These are phyloP conservation scores for Monochamus saltuarius DNA, from an alignment of 1,140 invertebrate species.

Conservation along the genomic window DNA sequence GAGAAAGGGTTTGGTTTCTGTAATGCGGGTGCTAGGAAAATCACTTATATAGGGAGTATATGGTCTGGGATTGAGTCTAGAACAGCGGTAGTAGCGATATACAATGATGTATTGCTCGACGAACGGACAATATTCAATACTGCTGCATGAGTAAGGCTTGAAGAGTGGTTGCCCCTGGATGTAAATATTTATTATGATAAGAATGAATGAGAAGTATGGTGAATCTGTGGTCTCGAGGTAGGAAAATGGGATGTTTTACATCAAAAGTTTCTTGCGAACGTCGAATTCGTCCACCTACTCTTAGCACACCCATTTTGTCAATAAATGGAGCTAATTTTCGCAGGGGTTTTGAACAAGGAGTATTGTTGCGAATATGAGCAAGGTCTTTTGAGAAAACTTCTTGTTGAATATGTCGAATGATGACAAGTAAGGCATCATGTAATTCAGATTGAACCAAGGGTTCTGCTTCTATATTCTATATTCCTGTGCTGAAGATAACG, in stretches of 20 bases:
- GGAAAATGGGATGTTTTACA: slow-evolving; percentile 13
- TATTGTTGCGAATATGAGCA: too few relatives aligned
- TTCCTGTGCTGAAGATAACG: too few relatives aligned
- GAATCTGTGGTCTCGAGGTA: slow-evolving; percentile 3
- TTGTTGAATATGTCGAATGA: not conserved
- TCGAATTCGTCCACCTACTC: slow-evolving; percentile 4
- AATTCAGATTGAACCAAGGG: not conserved
- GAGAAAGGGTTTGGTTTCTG: slow-evolving; percentile 36
- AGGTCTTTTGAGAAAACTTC: not conserved
- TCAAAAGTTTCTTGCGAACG: slow-evolving; percentile 4
- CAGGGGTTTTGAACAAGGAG: slow-evolving; percentile 2
- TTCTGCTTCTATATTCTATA: not conserved
- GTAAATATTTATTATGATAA: slow-evolving; percentile 22
- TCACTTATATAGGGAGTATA: slow-evolving; percentile 21
- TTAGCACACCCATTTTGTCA: slow-evolving; percentile 1
- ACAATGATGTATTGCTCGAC: not conserved
- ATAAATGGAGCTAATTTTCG: not conserved
- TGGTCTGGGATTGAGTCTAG: not conserved
- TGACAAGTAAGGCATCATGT: not conserved
- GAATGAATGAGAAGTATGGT: slow-evolving; percentile 13
- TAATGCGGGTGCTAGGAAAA: slow-evolving; percentile 36
- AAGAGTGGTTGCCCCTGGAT: slow-evolving; percentile 37
- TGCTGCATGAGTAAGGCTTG: slow-evolving; percentile 19
- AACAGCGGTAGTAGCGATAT: slow-evolving; percentile 16
- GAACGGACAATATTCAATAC: slow-evolving; percentile 10